Conservation (phyloP, 2,888 invertebrate species). For the Ametastegia equiseti region DNA sequence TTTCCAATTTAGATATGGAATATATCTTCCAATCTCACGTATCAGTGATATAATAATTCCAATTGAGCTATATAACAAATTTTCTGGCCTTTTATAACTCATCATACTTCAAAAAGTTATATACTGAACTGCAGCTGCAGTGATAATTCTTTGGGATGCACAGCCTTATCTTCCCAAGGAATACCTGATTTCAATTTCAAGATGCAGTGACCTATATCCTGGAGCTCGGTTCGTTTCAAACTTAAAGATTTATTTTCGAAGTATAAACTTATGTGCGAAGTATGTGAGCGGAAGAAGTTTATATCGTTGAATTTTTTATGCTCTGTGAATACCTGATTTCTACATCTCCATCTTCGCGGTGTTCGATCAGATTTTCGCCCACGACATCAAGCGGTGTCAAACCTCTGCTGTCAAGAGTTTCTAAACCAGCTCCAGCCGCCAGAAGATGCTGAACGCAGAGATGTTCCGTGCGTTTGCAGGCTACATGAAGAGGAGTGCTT, state of each 20-base stretch:
- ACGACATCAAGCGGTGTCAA: constrained; percentile 78
- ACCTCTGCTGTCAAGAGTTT: constrained; percentile 74
- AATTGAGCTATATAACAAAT: too few species aligned
- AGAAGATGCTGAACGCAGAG: constrained; percentile 78
- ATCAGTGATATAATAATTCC: too few species aligned
- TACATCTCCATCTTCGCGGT: constrained; percentile 68
- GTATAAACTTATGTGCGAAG: background rate
- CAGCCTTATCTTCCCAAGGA: too few species aligned
- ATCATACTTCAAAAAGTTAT: too few species aligned
- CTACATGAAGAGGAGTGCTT: constrained; percentile 81
- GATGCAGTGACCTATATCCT: too few species aligned
- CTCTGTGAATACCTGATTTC: constrained; percentile 48
- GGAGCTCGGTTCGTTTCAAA: too few species aligned
- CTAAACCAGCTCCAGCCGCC: constrained; percentile 77
- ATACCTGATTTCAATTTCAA: too few species aligned
- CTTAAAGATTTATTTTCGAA: background rate
- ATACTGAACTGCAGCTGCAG: too few species aligned
- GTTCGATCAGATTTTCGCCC: constrained; percentile 70
- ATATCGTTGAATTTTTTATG: background rate
- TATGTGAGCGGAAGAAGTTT: background rate
- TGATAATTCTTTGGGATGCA: too few species aligned
- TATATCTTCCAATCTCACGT: too few species aligned
- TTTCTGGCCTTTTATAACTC: too few species aligned
- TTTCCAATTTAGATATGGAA: too few species aligned
- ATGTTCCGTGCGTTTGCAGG: constrained; percentile 77